Evolutionary conservation across 2,888 invertebrate genomes (phyloP), one percentile per base, ranked within the genome.

Genomic region (Lasiommata megera): DNA sequence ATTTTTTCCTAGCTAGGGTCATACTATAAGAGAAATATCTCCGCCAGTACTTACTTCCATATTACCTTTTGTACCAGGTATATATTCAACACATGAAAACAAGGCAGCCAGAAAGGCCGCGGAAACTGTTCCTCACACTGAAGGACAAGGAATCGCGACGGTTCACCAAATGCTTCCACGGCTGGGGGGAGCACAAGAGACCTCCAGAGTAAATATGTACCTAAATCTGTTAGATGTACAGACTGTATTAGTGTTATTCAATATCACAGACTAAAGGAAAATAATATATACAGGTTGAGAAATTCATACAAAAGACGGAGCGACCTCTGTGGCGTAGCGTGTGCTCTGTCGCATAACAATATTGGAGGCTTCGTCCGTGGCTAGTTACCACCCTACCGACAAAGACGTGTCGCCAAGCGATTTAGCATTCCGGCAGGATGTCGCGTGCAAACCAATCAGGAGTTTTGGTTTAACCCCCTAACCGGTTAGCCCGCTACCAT

Each of bases 81-180:
- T 99, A 99, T 82, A 97, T 99, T 67, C 99, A 99, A 86, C 98
- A 99, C 84, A 93, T 99, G 93, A 93, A 98, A 74, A 96, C 96
- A 16, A 97, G 99, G 84, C 98, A 99, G 79, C 96, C 98, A 0
- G 97, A 98, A 34, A 93, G 92, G 60, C 96, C 96, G 0, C 92
- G 99, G 60, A 99, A 99, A 88, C 92, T 99, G 61, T 96, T 98
- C 86, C 93, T 99, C 34, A 97, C 99, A 0, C 93, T 99, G 69
- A 99, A 99, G 87, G 97, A 98, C 79, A 98, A 98, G 77, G 99
- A 99, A 88, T 97, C 98, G 11, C 94, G 94, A 71, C 93, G 97
- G 73, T 99, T 99, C 88, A 96, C 96, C 62, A 98, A 98, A 88
- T 99, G 99, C 88, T 99, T 99, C 93, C 99, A 99, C 80, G 99